A percentile compares a stretch with the other conserved stretches of the same genome.
phyloP scores from a whole-genome alignment of 1,140 invertebrate species.

The Sminthurinus signatus region DNA sequence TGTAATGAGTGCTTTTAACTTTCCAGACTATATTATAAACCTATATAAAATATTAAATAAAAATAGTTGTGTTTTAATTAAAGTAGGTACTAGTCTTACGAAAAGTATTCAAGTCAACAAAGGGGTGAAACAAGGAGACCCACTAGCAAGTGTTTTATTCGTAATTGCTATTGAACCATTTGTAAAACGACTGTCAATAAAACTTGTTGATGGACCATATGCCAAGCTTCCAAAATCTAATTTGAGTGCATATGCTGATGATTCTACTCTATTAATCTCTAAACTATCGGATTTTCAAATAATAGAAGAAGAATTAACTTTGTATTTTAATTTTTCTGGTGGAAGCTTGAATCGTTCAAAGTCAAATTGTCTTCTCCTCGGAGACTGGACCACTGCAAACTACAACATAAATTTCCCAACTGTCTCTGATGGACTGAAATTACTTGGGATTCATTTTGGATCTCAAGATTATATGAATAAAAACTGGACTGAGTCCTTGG shows the following conservation, averaged over 20 bases:
- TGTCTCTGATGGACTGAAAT: background rate
- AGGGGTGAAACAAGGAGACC: constrained; percentile 18
- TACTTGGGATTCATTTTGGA: constrained; percentile 15
- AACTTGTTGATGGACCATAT: background rate
- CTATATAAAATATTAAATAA: constrained; percentile 3
- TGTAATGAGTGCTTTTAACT: background rate
- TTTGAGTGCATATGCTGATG: constrained; percentile 17
- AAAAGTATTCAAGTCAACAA: background rate
- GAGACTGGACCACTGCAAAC: background rate
- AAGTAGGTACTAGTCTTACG: background rate
- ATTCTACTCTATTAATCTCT: background rate
- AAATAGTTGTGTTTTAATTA: constrained; percentile 1
- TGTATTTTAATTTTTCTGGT: background rate
- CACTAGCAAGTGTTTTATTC: constrained; percentile 6
- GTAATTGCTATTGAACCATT: constrained; percentile 18
- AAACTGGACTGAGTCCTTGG: background rate
- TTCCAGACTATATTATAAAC: constrained; percentile 7
- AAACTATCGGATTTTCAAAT: background rate
- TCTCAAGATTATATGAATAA: background rate
- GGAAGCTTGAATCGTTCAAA: constrained; percentile 1
- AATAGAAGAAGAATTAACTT: background rate
- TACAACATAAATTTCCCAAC: background rate
- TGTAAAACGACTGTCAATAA: background rate
- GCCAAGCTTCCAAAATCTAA: background rate
- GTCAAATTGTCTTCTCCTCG: background rate